Evolutionary conservation across 92 coral and sea anemone genomes (phyloP), one percentile per base, ranked within the genome.

Genomic region (Porites rus): DNA sequence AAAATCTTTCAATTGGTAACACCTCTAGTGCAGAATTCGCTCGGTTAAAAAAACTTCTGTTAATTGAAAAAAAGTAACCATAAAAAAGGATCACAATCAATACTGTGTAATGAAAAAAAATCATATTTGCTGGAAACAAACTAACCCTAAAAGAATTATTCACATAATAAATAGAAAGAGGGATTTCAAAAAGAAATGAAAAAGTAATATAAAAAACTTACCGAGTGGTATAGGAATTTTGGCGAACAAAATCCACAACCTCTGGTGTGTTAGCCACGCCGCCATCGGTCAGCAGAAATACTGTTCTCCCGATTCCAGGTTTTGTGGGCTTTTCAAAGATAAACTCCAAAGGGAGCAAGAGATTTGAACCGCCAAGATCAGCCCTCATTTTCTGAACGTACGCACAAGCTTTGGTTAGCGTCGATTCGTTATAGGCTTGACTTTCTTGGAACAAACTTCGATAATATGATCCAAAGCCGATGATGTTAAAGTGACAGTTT

Each of bases 381-480:
- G 99, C 99, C 20, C 96, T 77, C 95, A 96, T 95, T 80, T 94
- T 95, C 74, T 95, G 92, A 46, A 96, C 90, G 16, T 94, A 96
- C 10, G 76, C 86, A 19, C 93, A 88, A 0, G 95, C 99, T 75
- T 93, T 93, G 17, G 91, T 95, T 19, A 92, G 62, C 56, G 75
- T 94, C 13, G 91, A 90, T 56, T 95, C 98, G 82, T 65, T 74
- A 76, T 94, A 94, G 7, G 82, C 76, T 46, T 96, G 94, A 78
- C 98, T 93, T 22, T 82, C 92, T 69, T 93, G 99, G 69, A 93
- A 96, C n/a, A 95, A 74, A 62, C 96, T 91, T 9, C 99, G 92
- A 64, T 92, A 93, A 72, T 96, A 96, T 1, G 99, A 96, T 0
- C 99, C 99, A 63, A 96, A 96, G 6, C 99, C 96, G 52, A 95